phyloP scores from a whole-genome alignment of 2,113 vertebrate species.

The Spermophilus dauricus region DNA sequence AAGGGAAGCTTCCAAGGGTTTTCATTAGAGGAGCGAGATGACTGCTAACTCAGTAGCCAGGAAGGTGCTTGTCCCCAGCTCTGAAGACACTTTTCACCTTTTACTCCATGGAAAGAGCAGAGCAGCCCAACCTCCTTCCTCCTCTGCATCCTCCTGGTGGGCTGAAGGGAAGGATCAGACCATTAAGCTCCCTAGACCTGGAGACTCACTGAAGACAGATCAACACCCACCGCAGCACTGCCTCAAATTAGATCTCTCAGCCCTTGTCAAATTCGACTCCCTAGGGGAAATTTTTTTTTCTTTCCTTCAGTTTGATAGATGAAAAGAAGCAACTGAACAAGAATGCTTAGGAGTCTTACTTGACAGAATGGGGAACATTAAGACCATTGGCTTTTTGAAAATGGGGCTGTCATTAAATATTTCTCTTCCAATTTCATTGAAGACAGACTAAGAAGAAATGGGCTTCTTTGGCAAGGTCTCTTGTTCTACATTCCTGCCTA shows the following conservation, averaged over 20 bases:
- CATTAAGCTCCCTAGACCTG: background rate
- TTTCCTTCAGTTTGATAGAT: background rate
- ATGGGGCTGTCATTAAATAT: background rate
- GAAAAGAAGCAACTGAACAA: background rate
- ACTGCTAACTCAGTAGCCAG: background rate
- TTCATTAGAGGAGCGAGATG: background rate
- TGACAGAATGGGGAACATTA: background rate
- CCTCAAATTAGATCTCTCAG: background rate
- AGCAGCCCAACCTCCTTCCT: accelerated
- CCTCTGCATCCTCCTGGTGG: accelerated
- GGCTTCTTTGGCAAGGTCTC: background rate
- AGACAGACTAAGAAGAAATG: background rate
- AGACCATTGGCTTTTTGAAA: background rate
- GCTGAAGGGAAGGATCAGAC: background rate
- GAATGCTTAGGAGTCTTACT: background rate
- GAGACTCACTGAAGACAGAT: background rate
- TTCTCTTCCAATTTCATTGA: background rate
- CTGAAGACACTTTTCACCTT: background rate
- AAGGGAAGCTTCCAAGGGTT: background rate
- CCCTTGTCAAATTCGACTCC: background rate
- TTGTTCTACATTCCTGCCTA: background rate
- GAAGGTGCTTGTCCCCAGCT: background rate
- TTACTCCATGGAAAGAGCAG: background rate
- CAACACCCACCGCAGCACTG: background rate
- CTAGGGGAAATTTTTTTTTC: background rate